Base-by-base conservation (phyloP, 2,888 invertebrate genomes). In the Lepidocyrtinus sp. region DNA sequence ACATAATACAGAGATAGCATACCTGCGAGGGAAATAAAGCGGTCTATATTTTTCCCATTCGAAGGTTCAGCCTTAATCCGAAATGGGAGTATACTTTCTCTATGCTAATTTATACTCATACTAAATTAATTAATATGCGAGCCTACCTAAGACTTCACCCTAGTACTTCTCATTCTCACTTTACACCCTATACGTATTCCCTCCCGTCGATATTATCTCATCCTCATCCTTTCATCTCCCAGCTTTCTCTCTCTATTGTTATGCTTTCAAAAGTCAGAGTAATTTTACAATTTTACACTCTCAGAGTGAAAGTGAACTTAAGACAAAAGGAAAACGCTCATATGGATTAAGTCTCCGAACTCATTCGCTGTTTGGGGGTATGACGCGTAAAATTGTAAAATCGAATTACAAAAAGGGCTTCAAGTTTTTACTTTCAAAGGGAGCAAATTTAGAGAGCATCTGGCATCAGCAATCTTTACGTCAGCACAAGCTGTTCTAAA, bases 61-160 rank as follows among this genome's bases (percentile, higher is more conserved):
- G n/a, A 75, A 46, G 27, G 64, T 75, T 50, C 45, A n/a, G 62
- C 46, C 75, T 69, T 75, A 69, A 75, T 75, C 75, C 65, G 45
- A 75, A 65, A 59, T 45, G 61, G 75, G 62, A 75, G 12, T 24
- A 9, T 36, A 36, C 12, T 36, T 36, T 36, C 36, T 36, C 36
- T 36, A 36, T 36, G 36, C 36, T 36, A 36, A 36, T 36, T 36
- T 36, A 12, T 12, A 36, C 7, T 5, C 12, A 36, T 36, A 36
- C 36, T 36, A 5, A 36, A 36, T 36, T 36, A 36, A 36, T 36
- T 36, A 36, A 36, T 36, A 36, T 36, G 36, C 36, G 12, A 9
- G 36, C 36, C 36, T 36, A 12, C 36, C 36, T 36, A 12, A 36
- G 36, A 36, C 36, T 36, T 36, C 5, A 36, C 36, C 12, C n/a